These are phyloP conservation scores for Ciconia stormi DNA, from an alignment of 2,113 vertebrate species.

Conservation along the genomic window DNA sequence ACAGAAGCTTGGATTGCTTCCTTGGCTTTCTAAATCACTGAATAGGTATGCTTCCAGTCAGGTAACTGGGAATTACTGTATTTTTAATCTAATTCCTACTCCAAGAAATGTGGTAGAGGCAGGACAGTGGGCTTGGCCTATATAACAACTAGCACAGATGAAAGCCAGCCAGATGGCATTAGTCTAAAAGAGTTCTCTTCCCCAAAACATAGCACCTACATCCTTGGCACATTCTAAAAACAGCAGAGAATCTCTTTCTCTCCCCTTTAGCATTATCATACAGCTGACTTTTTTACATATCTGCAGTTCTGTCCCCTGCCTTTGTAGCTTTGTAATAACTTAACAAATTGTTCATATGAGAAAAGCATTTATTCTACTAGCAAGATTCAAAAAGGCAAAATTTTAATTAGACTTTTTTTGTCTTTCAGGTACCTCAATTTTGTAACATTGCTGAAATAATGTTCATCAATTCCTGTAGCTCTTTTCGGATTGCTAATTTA, in stretches of 20 bases:
- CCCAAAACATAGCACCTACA: not conserved
- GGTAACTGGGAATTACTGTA: not conserved
- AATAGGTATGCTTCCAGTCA: not conserved
- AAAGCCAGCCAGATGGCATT: slow-evolving; percentile 1
- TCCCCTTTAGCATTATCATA: not conserved
- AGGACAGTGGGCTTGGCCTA: not conserved
- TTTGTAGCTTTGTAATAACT: not conserved
- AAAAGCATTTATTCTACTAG: not conserved
- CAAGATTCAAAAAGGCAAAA: not conserved
- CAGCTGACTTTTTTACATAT: not conserved
- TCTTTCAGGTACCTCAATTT: not conserved
- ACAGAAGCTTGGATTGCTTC: not conserved
- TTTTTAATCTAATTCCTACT: not conserved
- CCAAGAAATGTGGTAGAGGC: not conserved
- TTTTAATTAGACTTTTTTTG: not conserved
- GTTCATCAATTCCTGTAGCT: not conserved
- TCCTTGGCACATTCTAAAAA: not conserved
- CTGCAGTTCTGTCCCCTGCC: not conserved
- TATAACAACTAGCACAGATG: not conserved
- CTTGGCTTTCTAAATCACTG: not conserved
- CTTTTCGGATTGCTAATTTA: not conserved
- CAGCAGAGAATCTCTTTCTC: not conserved
- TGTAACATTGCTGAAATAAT: not conserved
- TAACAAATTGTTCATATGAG: not conserved
- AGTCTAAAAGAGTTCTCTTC: not conserved